Evolutionary conservation across 2,113 vertebrate genomes (phyloP).

Genomic region (Prolemur simus): DNA sequence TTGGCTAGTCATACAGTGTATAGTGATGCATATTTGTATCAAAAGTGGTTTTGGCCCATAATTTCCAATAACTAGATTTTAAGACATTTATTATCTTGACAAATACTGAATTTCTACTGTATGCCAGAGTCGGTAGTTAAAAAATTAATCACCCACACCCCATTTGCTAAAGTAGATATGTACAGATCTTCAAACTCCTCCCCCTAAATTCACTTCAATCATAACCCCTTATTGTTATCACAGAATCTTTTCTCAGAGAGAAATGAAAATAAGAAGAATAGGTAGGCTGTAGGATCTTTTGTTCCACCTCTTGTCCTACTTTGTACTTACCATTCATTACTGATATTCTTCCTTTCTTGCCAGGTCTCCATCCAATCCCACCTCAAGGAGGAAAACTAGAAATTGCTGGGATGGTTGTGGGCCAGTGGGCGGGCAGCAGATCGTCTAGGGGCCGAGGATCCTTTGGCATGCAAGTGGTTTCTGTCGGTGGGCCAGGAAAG

Average conservation of each 20-base stretch:
- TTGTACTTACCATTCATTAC: neutral
- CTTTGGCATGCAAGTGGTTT: slow-evolving; percentile 95
- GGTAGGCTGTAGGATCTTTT: neutral
- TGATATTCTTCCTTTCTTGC: slow-evolving; percentile 12
- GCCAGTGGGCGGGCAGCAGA: slow-evolving; percentile 95
- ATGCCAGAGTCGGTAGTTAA: neutral
- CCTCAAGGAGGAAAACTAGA: slow-evolving; percentile 95
- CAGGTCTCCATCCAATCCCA: slow-evolving; percentile 93
- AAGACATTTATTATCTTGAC: slow-evolving; percentile 7
- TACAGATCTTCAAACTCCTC: neutral
- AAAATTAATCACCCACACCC: neutral
- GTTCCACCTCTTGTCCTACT: neutral
- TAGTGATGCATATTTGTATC: neutral
- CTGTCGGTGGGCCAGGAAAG: slow-evolving; percentile 90
- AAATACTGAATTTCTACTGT: slow-evolving; percentile 7
- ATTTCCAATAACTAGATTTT: slow-evolving; percentile 39
- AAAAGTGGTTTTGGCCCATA: slow-evolving; percentile 18
- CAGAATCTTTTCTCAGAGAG: neutral
- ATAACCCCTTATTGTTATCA: neutral
- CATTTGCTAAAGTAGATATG: neutral
- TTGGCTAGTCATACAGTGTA: neutral
- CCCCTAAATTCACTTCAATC: neutral
- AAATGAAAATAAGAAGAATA: neutral
- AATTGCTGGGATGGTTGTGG: slow-evolving; percentile 95
- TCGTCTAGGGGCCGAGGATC: slow-evolving; percentile 90